Conservation (phyloP, 2,113 vertebrate genomes). For the Anseranas semipalmata region DNA sequence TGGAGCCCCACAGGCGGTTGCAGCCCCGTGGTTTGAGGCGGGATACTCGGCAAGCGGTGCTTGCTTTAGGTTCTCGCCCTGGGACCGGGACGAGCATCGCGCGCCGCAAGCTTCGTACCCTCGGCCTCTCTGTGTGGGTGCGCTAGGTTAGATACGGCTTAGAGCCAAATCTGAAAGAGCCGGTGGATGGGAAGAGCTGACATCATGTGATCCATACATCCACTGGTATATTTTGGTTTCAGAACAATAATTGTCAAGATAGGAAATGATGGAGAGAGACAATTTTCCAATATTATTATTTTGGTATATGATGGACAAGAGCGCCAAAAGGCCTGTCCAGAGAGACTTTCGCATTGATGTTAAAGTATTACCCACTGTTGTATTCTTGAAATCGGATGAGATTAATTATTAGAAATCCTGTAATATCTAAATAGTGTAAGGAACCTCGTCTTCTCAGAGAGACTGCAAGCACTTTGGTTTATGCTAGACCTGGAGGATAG, state of each 20-base stretch:
- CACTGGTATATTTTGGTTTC: neutral
- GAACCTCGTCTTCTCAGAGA: neutral
- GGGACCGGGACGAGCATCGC: neutral
- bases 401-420: neutral
- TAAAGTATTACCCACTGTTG: neutral
- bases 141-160: neutral
- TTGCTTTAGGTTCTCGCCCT: neutral
- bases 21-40: neutral
- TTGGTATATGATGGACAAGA: neutral
- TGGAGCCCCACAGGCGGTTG: neutral
- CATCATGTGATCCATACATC: neutral
- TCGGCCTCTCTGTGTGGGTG: neutral
- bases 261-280: neutral
- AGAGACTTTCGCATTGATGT: neutral
- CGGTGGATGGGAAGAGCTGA: neutral
- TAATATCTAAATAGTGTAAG: neutral
- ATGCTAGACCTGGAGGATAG: neutral
- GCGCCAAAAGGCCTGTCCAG: neutral
- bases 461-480: neutral
- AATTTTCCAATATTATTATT: neutral
- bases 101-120: accelerated
- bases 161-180: neutral
- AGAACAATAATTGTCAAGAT: neutral
- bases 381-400: neutral
- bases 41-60: neutral